Evolutionary conservation across 2,113 vertebrate genomes (phyloP).

Genomic region (Calidris pygmaea): DNA sequence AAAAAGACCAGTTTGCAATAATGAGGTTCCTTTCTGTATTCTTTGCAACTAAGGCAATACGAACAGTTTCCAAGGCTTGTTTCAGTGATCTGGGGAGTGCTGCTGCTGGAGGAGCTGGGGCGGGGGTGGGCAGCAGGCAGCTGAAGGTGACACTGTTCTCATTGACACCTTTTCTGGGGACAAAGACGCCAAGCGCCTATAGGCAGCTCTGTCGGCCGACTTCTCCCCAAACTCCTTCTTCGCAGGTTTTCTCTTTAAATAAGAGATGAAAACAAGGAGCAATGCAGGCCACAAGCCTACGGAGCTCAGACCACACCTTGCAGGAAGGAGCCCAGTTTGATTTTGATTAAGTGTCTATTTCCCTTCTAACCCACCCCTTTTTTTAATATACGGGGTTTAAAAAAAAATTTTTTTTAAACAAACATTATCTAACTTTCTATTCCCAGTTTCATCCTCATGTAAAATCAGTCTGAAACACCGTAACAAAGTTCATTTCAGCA

Average conservation of each 20-base stretch:
- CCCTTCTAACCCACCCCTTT: background rate
- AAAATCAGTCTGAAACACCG: background rate
- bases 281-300: background rate
- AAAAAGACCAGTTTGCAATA: background rate
- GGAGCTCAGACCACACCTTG: background rate
- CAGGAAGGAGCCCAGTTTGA: background rate
- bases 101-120: background rate
- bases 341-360: background rate
- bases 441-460: background rate
- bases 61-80: background rate
- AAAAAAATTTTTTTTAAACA: background rate
- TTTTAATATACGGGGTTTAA: background rate
- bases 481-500: background rate
- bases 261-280: background rate
- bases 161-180: background rate
- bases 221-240: background rate
- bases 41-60: background rate
- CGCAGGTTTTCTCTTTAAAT: background rate
- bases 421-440: background rate
- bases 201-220: background rate
- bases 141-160: background rate
- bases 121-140: background rate
- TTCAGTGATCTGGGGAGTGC: background rate
- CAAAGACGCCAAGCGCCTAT: rapidly evolving
- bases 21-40: background rate